phyloP scores from a whole-genome alignment of 2,888 invertebrate genomes.

The Dynastes tityus region DNA sequence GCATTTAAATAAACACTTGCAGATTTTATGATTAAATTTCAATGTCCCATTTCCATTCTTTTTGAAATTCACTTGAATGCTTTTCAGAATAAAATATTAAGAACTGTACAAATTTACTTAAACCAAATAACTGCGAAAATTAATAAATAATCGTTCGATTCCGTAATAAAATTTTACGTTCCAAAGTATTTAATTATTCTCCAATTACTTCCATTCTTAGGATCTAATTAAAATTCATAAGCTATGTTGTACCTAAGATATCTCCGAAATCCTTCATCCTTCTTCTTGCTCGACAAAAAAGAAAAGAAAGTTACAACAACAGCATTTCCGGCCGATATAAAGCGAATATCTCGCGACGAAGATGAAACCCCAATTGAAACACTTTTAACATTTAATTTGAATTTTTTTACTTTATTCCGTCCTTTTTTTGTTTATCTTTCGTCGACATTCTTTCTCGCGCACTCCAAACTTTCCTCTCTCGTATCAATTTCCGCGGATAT shows the following conservation, averaged over 20 bases:
- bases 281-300: not conserved
- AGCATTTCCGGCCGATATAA: slow-evolving; percentile 16
- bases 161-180: not conserved
- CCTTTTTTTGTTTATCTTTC: not conserved
- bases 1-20: no score
- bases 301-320: slow-evolving; percentile 27
- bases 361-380: slow-evolving; percentile 31
- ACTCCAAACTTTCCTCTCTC: slow-evolving; percentile 18
- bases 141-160: no score
- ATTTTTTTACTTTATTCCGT: slow-evolving; percentile 24
- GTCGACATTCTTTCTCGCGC: slow-evolving; percentile 2
- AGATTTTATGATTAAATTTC: no score
- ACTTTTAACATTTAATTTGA: slow-evolving; percentile 38
- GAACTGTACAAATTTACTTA: no score
- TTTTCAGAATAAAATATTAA: no score
- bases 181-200: slow-evolving; percentile 13
- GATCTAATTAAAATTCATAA: slow-evolving; percentile 16
- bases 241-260: not conserved
- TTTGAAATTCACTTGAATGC: no score
- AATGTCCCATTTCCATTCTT: no score
- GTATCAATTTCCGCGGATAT: slow-evolving; percentile 27
- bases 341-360: slow-evolving; percentile 24
- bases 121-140: no score
- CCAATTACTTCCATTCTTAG: slow-evolving; percentile 7
- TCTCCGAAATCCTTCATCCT: not conserved